Base-by-base conservation (phyloP, 2,888 invertebrate species). In the Tachina fera region DNA sequence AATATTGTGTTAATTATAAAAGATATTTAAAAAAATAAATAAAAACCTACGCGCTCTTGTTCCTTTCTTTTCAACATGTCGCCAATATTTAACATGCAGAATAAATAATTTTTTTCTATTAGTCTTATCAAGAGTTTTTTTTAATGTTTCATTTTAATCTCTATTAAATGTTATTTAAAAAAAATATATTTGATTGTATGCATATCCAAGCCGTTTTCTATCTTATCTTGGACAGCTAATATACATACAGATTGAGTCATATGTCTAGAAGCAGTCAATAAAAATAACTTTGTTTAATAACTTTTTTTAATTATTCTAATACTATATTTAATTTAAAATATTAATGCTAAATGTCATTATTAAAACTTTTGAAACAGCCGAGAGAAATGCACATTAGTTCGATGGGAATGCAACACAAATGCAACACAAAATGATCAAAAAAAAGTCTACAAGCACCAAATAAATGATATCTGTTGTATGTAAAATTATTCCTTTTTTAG, bases 61-160 rank as follows among this genome's bases (percentile, higher is more conserved):
- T 60, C 49, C 45, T 61, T 75, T 75, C 75, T 58, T 14, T 3
- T 41, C 19, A 60, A 76, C 75, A 76, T 76, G 63, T 58, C 49
- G 47, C 19, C 11, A 49, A 49, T 56, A 67, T 58, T 65, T 22
- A 4, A 41, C 41, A 43, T 4, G 31, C 14, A 65, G 49, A 22
- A 65, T 43, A 22, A n/a, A 53, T 11, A 13, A 53, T 31, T 53
- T 16, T 68, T 31, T 16, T 49, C 11, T 10, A 41, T 41, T 16
- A 53, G 41, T 71, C 11, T 56, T 41, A 9, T 56, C 43, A 56
- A 22, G 14, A 56, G 2, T 70, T 41, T 16, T 2, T n/a, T 43
- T 9, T 47, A 11, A 10, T 9, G 10, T 67, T 43, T 65, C 1
- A 10, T 31, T 67, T 67, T 67, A 47, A 67, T 47, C 47, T 67